Conservation (phyloP, 2,888 invertebrate species). For the Adela reaumurella region DNA sequence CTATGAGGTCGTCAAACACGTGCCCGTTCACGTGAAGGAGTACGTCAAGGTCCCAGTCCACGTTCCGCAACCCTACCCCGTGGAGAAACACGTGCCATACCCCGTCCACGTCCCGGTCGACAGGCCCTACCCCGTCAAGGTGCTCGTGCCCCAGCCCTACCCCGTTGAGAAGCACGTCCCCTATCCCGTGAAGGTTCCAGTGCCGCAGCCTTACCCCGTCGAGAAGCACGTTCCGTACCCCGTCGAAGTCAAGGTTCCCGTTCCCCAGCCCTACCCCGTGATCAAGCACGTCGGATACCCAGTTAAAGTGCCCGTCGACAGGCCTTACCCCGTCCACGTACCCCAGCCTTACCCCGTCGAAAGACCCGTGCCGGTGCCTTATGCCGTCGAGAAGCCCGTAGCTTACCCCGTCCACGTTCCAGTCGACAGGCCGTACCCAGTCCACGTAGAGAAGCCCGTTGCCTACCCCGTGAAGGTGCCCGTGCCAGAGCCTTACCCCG, state of each 20-base stretch:
- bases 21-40: slow-evolving; percentile 73
- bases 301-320: slow-evolving; percentile 67
- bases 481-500: slow-evolving; percentile 58
- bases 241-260: slow-evolving; percentile 70
- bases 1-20: slow-evolving; percentile 66
- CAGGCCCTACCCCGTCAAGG: slow-evolving; percentile 76
- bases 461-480: slow-evolving; percentile 57
- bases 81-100: slow-evolving; percentile 72
- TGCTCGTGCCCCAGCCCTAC: slow-evolving; percentile 74
- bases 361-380: slow-evolving; percentile 59
- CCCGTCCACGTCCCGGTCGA: slow-evolving; percentile 70
- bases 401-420: slow-evolving; percentile 61
- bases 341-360: slow-evolving; percentile 60
- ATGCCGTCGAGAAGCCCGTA: slow-evolving; percentile 62
- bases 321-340: slow-evolving; percentile 67
- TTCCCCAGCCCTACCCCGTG: slow-evolving; percentile 72
- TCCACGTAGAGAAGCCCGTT: slow-evolving; percentile 48
- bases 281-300: slow-evolving; percentile 61
- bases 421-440: slow-evolving; percentile 60
- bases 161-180: slow-evolving; percentile 75
- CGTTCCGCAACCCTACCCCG: slow-evolving; percentile 73
- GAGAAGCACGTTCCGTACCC: slow-evolving; percentile 71
- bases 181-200: slow-evolving; percentile 70
- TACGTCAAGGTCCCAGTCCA: slow-evolving; percentile 76
- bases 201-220: slow-evolving; percentile 74